phyloP scores from a whole-genome alignment of 2,797 vertebrate genomes.

The Lithobates pipiens region DNA sequence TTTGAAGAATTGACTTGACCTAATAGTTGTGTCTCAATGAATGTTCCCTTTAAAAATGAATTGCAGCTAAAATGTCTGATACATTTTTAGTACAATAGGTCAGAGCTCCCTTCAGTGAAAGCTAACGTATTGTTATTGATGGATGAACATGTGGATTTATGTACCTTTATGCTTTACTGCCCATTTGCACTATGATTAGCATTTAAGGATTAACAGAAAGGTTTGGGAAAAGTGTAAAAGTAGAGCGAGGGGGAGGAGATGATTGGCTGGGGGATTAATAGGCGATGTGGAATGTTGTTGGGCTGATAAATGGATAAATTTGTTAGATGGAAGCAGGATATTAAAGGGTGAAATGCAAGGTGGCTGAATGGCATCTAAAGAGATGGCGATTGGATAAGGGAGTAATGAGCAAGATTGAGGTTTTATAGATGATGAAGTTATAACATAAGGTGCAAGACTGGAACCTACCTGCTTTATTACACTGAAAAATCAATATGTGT shows the following conservation, averaged over 20 bases:
- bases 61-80: conserved; percentile 28
- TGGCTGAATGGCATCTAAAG: conserved; percentile 14
- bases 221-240: not conserved
- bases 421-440: conserved; percentile 26
- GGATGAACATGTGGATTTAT: conserved; percentile 27
- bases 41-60: conserved; percentile 7
- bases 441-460: conserved; percentile 27
- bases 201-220: not conserved
- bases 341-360: not conserved
- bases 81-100: conserved; percentile 17
- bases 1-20: conserved; percentile 31
- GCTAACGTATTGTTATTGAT: conserved; percentile 28
- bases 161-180: conserved; percentile 2
- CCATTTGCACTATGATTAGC: conserved; percentile 6
- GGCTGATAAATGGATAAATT: not conserved
- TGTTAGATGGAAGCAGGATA: not conserved
- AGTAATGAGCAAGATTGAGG: conserved; percentile 14
- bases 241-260: not conserved
- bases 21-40: not conserved
- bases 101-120: not conserved
- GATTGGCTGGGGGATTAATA: not conserved
- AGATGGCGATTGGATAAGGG: not conserved
- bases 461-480: conserved; percentile 24
- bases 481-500: conserved; percentile 39
- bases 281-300: not conserved